Evolutionary conservation across 2,797 vertebrate species (phyloP).

Genomic region (Gila robusta): DNA sequence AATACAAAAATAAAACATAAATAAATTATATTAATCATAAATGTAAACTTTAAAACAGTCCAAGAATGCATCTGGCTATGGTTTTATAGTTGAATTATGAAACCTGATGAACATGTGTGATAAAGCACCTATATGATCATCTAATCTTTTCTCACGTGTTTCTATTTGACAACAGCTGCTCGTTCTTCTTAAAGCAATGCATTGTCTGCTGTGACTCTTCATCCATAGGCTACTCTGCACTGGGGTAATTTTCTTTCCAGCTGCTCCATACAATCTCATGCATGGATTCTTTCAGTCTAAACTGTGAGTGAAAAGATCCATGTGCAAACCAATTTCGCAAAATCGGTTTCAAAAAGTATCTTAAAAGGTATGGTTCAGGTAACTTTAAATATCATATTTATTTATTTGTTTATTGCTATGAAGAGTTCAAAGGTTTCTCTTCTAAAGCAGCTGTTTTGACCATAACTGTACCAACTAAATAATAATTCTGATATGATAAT

Average conservation of each 20-base stretch:
- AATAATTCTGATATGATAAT: background rate
- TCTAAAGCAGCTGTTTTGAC: background rate
- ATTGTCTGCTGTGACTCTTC: background rate
- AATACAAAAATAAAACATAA: no score
- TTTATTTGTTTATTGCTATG: conserved; percentile 32
- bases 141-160: background rate
- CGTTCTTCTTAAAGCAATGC: background rate
- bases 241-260: conserved; percentile 22
- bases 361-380: conserved; percentile 18
- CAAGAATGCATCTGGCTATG: background rate
- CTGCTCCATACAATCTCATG: conserved; percentile 13
- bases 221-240: background rate
- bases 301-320: conserved; percentile 33
- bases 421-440: conserved; percentile 16
- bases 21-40: no score
- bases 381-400: conserved; percentile 61
- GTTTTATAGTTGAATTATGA: background rate
- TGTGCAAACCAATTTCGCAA: conserved; percentile 21
- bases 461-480: background rate
- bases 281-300: conserved; percentile 40
- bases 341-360: conserved; percentile 15
- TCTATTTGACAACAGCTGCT: conserved; percentile 11
- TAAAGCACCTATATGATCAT: background rate
- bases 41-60: no score
- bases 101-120: background rate